Evolutionary conservation across 2,113 vertebrate species (phyloP).

Genomic region (Gambusia affinis): DNA sequence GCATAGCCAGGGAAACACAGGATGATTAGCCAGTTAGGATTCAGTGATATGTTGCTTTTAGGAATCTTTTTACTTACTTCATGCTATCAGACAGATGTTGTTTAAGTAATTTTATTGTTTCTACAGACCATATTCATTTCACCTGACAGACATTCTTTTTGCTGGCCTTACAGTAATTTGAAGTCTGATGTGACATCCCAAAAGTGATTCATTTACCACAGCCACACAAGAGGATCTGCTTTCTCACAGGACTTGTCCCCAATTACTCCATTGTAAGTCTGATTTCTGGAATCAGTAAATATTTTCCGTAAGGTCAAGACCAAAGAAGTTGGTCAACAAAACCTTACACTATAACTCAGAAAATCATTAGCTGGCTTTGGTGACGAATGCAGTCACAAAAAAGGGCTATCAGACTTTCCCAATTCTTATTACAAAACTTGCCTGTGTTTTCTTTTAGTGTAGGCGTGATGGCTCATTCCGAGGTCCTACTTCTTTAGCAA

Average conservation of each 20-base stretch:
- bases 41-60: too few species aligned
- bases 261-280: neutral
- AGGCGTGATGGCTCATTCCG: neutral
- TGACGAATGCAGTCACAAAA: neutral
- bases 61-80: too few species aligned
- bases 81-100: neutral
- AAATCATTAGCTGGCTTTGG: neutral
- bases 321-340: neutral
- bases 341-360: neutral
- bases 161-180: neutral
- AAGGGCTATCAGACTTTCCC: neutral
- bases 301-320: neutral
- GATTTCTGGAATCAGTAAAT: slow-evolving; percentile 14
- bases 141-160: neutral
- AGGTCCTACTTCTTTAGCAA: neutral
- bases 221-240: too few species aligned
- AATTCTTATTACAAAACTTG: neutral
- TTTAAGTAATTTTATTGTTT: too few species aligned
- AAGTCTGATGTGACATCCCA: neutral
- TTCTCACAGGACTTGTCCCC: neutral
- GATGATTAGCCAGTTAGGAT: neutral
- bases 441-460: neutral
- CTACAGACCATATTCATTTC: neutral
- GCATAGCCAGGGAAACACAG: neutral
- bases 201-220: neutral